These are phyloP conservation scores for Leptobrachium ailaonicum DNA, from an alignment of 2,113 vertebrate genomes.

Conservation along the genomic window DNA sequence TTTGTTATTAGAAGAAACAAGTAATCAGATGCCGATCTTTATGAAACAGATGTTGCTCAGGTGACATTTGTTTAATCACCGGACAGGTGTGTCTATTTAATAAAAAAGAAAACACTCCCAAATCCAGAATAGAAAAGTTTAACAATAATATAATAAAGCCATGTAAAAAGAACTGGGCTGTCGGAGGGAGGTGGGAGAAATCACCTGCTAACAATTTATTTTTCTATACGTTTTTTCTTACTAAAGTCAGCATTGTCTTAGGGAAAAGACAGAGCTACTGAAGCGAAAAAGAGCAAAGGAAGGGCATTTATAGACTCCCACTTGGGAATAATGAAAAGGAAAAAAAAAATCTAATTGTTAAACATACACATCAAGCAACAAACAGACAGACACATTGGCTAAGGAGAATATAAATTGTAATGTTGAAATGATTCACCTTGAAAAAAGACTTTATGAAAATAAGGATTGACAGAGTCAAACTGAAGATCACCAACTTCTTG, in stretches of 20 bases:
- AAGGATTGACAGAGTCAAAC: neutral
- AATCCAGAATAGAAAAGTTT: neutral
- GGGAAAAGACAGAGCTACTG: slow-evolving; percentile 8
- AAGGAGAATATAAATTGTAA: slow-evolving; percentile 1
- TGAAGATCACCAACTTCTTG: no score
- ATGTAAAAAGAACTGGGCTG: neutral
- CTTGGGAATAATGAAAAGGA: neutral
- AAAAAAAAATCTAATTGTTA: slow-evolving; percentile 16
- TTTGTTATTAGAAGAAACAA: neutral
- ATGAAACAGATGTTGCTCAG: neutral
- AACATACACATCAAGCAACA: slow-evolving; percentile 21
- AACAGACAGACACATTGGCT: neutral
- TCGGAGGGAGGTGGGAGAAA: neutral
- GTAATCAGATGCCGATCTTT: neutral
- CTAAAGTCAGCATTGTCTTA: neutral
- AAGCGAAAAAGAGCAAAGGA: slow-evolving; percentile 4
- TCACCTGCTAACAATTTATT: neutral
- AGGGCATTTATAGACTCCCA: slow-evolving; percentile 3
- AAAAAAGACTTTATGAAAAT: neutral
- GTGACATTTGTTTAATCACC: neutral
- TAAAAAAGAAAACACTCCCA: neutral
- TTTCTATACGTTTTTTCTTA: neutral
- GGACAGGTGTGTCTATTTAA: neutral
- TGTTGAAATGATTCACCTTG: slow-evolving; percentile 8
- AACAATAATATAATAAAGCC: neutral